Evolutionary conservation across 2,797 vertebrate species (phyloP).

Genomic region (Sebastes diploproa): DNA sequence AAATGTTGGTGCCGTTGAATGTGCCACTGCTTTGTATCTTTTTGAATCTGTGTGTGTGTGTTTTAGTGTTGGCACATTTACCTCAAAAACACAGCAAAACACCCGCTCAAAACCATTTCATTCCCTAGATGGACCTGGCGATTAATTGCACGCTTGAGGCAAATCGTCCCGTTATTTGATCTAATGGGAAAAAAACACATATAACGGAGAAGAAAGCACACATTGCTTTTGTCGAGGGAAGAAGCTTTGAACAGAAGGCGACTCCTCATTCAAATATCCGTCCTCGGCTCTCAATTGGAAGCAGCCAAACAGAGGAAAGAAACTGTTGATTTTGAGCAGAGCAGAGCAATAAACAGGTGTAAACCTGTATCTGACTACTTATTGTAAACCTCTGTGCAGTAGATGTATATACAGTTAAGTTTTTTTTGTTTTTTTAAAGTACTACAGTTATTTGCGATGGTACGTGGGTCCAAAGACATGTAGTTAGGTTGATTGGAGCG

Average conservation of each 20-base stretch:
- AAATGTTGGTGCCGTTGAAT: background rate
- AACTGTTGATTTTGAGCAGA: slow-evolving; percentile 2
- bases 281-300: slow-evolving; percentile 12
- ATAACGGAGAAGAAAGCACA: background rate
- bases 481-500: background rate
- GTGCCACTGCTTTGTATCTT: background rate
- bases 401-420: background rate
- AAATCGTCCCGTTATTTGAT: slow-evolving; percentile 36
- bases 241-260: slow-evolving; percentile 20
- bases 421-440: background rate
- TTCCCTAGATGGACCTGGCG: slow-evolving; percentile 1
- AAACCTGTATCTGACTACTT: background rate
- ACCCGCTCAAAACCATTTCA: background rate
- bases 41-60: background rate
- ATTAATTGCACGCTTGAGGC: slow-evolving; percentile 38
- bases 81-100: slow-evolving; percentile 2
- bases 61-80: slow-evolving; percentile 4
- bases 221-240: slow-evolving; percentile 17
- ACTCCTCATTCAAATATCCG: slow-evolving; percentile 14
- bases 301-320: background rate
- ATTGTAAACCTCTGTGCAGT: background rate
- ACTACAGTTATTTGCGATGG: background rate
- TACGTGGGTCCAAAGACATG: background rate
- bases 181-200: slow-evolving; percentile 25
- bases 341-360: background rate